Base-by-base conservation (phyloP, 2,797 vertebrate genomes). In the Urocyon cinereoargenteus region DNA sequence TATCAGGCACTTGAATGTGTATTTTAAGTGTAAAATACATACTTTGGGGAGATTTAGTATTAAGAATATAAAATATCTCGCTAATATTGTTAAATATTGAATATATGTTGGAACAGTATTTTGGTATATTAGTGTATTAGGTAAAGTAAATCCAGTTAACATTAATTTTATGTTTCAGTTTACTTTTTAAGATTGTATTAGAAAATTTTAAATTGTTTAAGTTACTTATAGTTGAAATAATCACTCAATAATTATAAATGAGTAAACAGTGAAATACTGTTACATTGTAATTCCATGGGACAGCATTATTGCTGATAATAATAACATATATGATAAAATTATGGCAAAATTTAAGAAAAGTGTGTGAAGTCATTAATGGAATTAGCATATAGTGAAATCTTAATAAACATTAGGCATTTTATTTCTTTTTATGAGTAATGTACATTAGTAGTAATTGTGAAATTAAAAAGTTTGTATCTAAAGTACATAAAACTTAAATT, bases 41-140 rank as follows among this genome's bases (percentile, higher is more conserved):
- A 77, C 53, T 77, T 68, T 24, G 3, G 18, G 62, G 28, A 62
- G 5, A 62, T 70, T 87, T 83, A 34, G 15, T 55, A 62, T 79
- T 57, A 64, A 34, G 4, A 86, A 51, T 59, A 4, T 61, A 77
- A 62, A 72, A 26, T 62, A 16, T 68, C 7, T 64, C 26, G 84
- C 45, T 61, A 77, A 9, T 49, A 77, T 68, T 51, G 62, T 75
- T 77, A 96, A 66, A 70, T 91, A 68, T 24, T 53, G 51, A 83
- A 82, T 91, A 68, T 82, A 66, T 70, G 3, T 68, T 86, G 28
- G 75, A 91, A 68, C 57, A 75, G 28, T 59, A 86, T 73, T 96
- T 86, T 53, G 28, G 21, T 45, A 45, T 45, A 45, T 45, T 45
- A 45, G 78, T 61, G 28, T 53, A 53, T 49, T 82, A 6, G 21